These are phyloP conservation scores for Drosophila tanythrix DNA, from an alignment of 2,888 invertebrate genomes.

Conservation along the genomic window DNA sequence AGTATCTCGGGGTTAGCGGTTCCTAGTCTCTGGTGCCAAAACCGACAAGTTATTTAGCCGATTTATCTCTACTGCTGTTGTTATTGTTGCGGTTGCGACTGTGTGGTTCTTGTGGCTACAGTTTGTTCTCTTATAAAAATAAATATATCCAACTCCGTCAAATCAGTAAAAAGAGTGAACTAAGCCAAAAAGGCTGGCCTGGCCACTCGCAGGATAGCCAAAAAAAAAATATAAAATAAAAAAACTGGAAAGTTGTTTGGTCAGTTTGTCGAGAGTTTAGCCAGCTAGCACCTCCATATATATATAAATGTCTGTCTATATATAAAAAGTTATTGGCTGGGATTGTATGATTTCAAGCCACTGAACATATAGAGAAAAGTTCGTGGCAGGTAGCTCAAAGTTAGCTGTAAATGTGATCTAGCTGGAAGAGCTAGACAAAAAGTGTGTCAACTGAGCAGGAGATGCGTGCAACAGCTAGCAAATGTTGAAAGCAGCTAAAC, in stretches of 20 bases:
- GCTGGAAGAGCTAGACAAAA: slow-evolving; percentile 43
- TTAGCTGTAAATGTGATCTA: slow-evolving; percentile 34
- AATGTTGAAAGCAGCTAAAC: slow-evolving; percentile 41
- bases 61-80: slow-evolving; percentile 32
- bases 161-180: slow-evolving; percentile 62
- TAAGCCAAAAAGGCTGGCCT: slow-evolving; percentile 22
- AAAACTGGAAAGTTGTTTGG: slow-evolving; percentile 82
- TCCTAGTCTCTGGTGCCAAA: slow-evolving; percentile 53
- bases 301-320: background rate
- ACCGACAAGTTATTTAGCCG: slow-evolving; percentile 66
- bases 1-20: slow-evolving; percentile 48
- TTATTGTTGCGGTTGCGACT: slow-evolving; percentile 13
- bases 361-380: background rate
- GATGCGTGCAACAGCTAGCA: slow-evolving; percentile 47
- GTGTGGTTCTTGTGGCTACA: slow-evolving; percentile 11
- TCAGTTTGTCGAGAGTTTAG: slow-evolving; percentile 56
- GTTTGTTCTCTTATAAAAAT: slow-evolving; percentile 73
- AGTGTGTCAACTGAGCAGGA: slow-evolving; percentile 65
- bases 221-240: slow-evolving; percentile 29
- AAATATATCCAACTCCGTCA: slow-evolving; percentile 68
- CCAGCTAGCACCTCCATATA: slow-evolving; percentile 9
- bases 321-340: background rate
- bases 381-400: slow-evolving; percentile 18
- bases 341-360: background rate
- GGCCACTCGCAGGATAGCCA: slow-evolving; percentile 45